Evolutionary conservation across 2,113 vertebrate genomes (phyloP).

Genomic region (Zingel zingel): DNA sequence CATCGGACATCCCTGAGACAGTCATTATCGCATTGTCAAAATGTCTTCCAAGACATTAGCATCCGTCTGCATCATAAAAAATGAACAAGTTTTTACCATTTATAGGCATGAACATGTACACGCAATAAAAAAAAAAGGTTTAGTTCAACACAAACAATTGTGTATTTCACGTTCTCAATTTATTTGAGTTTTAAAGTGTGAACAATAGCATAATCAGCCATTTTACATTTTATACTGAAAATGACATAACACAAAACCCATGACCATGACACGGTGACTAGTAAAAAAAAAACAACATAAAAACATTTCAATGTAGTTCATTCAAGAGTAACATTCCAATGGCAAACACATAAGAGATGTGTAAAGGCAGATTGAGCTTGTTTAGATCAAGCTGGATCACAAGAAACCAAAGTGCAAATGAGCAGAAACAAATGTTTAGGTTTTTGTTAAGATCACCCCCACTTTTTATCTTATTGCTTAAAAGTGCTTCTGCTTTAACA

Average conservation of each 20-base stretch:
- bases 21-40: not conserved
- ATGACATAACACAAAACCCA: not conserved
- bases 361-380: not conserved
- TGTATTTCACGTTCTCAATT: too few species aligned
- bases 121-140: not conserved
- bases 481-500: not conserved
- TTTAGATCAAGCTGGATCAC: not conserved
- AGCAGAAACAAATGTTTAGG: not conserved
- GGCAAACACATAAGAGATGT: not conserved
- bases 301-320: not conserved
- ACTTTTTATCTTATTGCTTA: not conserved
- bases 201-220: too few species aligned
- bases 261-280: not conserved
- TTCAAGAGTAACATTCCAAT: not conserved
- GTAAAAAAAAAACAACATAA: not conserved
- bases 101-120: too few species aligned
- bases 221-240: not conserved
- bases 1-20: not conserved
- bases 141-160: too few species aligned
- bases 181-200: not conserved
- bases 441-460: not conserved
- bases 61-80: not conserved
- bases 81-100: not conserved
- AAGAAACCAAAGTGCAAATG: not conserved
- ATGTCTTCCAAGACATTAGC: not conserved